Evolutionary conservation across 2,888 invertebrate genomes (phyloP), one percentile per base, ranked within the genome.

Genomic region (Mycalesis mineus): DNA sequence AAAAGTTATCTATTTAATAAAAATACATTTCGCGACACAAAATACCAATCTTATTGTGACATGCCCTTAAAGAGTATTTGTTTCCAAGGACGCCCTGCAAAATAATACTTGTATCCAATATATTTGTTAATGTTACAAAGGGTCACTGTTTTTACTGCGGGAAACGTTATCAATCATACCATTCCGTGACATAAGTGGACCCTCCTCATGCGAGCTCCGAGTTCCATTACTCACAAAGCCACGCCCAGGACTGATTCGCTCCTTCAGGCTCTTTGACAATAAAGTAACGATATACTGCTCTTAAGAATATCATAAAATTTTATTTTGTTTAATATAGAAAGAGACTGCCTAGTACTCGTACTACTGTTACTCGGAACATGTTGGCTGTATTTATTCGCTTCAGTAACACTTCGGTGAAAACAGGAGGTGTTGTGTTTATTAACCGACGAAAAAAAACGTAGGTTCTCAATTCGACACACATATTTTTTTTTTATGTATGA

Each of bases 181-280:
- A 81, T 83, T 81, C 77, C 77, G 76, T 81, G 87, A 87, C 88
- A 88, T 85, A 88, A 88, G 87, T 85, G 87, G 84, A 87, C 89
- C 88, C 88, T 88, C 84, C 82, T 86, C 84, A 82, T 80, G 72
- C 79, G 82, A 83, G 82, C 84, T 82, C 82, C 72, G 78, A 84
- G 75, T 82, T 80, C 88, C 88, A 89, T 88, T 89, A 89, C 80
- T 89, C 87, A 88, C 72, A 68, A 74, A 71, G 76, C 83, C 82
- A 77, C 88, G 82, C 87, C 87, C 82, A 69, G 71, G 78, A 73
- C 84, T 84, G 85, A 85, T 87, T 86, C 78, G 76, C 74, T 73
- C 73, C 70, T 74, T 67, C 72, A 73, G 70, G 69, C 73, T 73
- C 73, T 75, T 75, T 73, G 70, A 77, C 75, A 73, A 75, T 74